Evolutionary conservation across 2,113 vertebrate genomes (phyloP).

Genomic region (Felis catus): F.catus_Fca126_mat1.0 CM031416.1:8037001-8037500

Average conservation of each 20-base stretch:
- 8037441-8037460: background rate
- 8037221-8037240: background rate
- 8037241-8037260: background rate
- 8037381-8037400: constrained; percentile 10
- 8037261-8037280: constrained; percentile 29
- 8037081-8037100: no score
- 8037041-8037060: no score
- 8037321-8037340: background rate
- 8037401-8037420: constrained; percentile 32
- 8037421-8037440: constrained; percentile 16
- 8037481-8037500: background rate
- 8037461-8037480: background rate
- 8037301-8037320: background rate
- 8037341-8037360: constrained; percentile 39
- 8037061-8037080: no score
- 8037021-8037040: no score
- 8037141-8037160: no score
- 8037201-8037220: no score
- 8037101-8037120: no score
- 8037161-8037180: no score
- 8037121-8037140: no score
- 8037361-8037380: background rate
- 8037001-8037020: no score
- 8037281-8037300: background rate
- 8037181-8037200: no score